Evolutionary conservation across 2,113 vertebrate genomes (phyloP).

Genomic region (Catharus minimus): DNA sequence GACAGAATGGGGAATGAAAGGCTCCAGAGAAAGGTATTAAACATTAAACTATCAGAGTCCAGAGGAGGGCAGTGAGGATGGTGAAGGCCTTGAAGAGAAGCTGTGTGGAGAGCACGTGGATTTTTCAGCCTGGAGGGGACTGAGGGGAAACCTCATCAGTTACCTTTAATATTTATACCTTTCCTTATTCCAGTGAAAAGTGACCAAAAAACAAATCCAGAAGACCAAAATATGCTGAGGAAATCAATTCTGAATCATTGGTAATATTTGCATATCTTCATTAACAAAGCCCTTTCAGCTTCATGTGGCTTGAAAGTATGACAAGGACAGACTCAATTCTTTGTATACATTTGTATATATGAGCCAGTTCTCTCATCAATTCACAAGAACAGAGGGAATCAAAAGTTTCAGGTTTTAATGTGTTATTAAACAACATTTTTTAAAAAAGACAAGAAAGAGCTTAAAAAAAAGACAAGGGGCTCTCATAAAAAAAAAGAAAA

Average conservation of each 20-base stretch:
- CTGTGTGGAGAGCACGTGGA: not conserved
- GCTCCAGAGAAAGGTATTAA: not conserved
- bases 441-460: not conserved
- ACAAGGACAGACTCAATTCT: not conserved
- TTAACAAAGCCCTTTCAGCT: not conserved
- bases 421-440: not conserved
- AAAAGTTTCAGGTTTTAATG: not conserved
- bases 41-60: not conserved
- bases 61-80: not conserved
- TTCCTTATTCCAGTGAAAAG: not conserved
- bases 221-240: not conserved
- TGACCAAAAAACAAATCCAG: not conserved
- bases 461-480: not conserved
- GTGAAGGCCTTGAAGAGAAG: not conserved
- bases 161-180: not conserved
- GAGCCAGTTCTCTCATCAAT: not conserved
- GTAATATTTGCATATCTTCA: not conserved
- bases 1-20: not conserved
- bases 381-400: not conserved
- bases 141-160: not conserved
- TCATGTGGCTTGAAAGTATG: not conserved
- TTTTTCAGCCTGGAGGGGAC: not conserved
- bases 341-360: not conserved
- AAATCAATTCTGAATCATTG: fast-evolving
- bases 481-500: not conserved